Base-by-base conservation (phyloP, 2,888 invertebrate genomes). In the Pseudoips prasinana region DNA sequence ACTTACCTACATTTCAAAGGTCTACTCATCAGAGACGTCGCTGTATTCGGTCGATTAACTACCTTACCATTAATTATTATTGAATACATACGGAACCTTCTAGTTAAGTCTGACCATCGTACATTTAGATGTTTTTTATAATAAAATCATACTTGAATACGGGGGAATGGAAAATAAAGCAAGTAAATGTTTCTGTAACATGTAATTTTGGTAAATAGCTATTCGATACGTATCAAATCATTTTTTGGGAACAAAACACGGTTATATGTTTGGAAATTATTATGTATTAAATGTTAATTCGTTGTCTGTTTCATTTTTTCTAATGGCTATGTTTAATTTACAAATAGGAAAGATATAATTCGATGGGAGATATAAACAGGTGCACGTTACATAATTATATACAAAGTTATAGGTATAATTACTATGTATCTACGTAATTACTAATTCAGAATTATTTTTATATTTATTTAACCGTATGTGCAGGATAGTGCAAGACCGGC, bases 121-220 rank as follows among this genome's bases (percentile, higher is more conserved):
- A 14, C 14, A 5, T 14, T 2, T 5, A 14, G n/a, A 14, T 2
- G 14, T 14, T 68, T 73, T 73, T 77, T 74, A 62, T 70, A 65
- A 64, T 66, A 66, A 77, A 81, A 79, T 71, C 73, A 71, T 78
- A 79, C 76, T 77, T 69, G 75, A 75, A 80, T 80, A 70, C 70
- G 67, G 66, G 68, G 73, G 79, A 81, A 76, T 70, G 72, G 66
- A 83, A 84, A 85, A 85, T 79, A 84, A 85, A 82, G 64, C 72
- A 79, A 79, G 75, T 73, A 64, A 75, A 73, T 66, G 70, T 73
- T 75, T 42, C 62, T 67, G 74, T 70, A 85, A 80, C 84, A 56
- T 87, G 69, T 86, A 87, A 87, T 87, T 86, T 87, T 77, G 63
- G 75, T 76, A 79, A 85, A 87, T 81, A 79, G 73, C 82, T 76